These are phyloP conservation scores for Zosterops japonicus DNA, from an alignment of 2,113 vertebrate genomes.

Conservation along the genomic window DNA sequence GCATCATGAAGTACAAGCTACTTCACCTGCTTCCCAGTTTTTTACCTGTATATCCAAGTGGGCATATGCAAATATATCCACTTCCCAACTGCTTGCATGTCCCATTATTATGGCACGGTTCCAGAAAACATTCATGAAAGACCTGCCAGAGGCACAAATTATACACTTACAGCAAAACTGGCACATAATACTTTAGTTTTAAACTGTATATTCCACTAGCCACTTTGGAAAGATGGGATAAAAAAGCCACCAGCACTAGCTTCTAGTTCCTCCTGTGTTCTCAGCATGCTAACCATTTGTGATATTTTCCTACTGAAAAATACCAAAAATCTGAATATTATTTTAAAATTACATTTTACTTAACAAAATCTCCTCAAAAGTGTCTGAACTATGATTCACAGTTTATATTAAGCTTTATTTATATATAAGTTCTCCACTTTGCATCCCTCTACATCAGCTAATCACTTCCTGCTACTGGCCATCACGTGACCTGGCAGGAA, in stretches of 20 bases:
- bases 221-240: background rate
- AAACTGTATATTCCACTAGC: background rate
- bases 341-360: background rate
- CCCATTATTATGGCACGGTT: slow-evolving; percentile 91
- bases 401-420: background rate
- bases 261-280: background rate
- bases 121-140: slow-evolving; percentile 95
- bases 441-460: background rate
- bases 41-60: slow-evolving; percentile 77
- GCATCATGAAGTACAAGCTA: background rate
- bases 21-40: slow-evolving; percentile 43
- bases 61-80: slow-evolving; percentile 90
- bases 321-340: background rate
- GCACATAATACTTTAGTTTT: background rate
- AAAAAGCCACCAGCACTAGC: background rate
- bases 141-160: slow-evolving; percentile 74
- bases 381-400: background rate
- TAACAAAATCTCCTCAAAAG: background rate
- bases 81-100: slow-evolving; percentile 92
- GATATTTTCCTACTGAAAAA: background rate
- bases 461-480: background rate
- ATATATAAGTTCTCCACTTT: background rate
- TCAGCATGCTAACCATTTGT: background rate
- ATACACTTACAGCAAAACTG: background rate
- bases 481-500: background rate